Evolutionary conservation across 2,888 invertebrate genomes (phyloP).

Genomic region (Asteroscopus sphinx): DNA sequence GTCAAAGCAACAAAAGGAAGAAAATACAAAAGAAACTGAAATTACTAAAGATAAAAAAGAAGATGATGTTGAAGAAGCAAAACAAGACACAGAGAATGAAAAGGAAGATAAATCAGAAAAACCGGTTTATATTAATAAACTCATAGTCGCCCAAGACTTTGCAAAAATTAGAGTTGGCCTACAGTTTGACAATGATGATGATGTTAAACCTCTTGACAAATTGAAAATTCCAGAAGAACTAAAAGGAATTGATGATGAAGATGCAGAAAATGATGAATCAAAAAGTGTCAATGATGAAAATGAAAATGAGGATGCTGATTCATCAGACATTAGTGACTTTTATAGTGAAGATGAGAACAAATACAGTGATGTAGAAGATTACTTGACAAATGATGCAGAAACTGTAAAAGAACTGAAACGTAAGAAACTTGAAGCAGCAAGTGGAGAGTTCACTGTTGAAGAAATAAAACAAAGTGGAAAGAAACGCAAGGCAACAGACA

Average conservation of each 20-base stretch:
- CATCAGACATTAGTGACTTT: constrained; percentile 92
- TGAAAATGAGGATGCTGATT: constrained; percentile 82
- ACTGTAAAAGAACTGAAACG: constrained; percentile 84
- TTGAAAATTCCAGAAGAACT: constrained; percentile 80
- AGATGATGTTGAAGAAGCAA: constrained; percentile 69
- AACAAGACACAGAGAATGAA: constrained; percentile 60
- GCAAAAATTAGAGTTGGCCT: constrained; percentile 94
- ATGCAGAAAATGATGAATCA: constrained; percentile 69
- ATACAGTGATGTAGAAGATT: constrained; percentile 86
- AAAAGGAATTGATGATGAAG: constrained; percentile 83
- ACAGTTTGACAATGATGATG: constrained; percentile 91
- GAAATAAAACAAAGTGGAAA: constrained; percentile 81
- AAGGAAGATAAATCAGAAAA: constrained; percentile 67
- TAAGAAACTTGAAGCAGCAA: constrained; percentile 86
- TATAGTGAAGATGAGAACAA: constrained; percentile 92
- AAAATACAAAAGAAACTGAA: constrained; percentile 59
- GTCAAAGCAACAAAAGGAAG: constrained; percentile 76
- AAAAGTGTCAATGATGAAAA: constrained; percentile 66
- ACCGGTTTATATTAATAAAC: constrained; percentile 78
- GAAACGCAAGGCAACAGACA: constrained; percentile 68
- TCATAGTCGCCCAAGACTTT: constrained; percentile 94
- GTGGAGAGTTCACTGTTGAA: constrained; percentile 89
- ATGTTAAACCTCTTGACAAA: constrained; percentile 90
- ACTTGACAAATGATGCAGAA: constrained; percentile 83
- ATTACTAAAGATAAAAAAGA: constrained; percentile 63